Conservation (phyloP, 2,888 invertebrate genomes). For the Hyalella azteca region DNA sequence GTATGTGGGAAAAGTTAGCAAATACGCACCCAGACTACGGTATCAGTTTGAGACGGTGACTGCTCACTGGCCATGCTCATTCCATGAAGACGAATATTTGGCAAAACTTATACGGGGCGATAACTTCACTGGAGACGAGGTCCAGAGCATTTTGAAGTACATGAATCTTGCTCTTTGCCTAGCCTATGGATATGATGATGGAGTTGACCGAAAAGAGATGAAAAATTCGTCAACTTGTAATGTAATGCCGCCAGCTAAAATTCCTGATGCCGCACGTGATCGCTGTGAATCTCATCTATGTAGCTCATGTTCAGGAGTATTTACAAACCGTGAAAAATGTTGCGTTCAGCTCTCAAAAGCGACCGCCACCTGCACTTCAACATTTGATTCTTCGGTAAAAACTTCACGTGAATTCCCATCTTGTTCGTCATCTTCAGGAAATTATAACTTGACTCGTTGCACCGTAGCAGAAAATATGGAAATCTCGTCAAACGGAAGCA, state of each 20-base stretch:
- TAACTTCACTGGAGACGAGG: slow-evolving; percentile 41
- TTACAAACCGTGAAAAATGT: too few relatives aligned
- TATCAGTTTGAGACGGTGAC: slow-evolving; percentile 71
- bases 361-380: too few relatives aligned
- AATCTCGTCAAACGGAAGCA: not conserved
- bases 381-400: too few relatives aligned
- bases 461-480: too few relatives aligned
- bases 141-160: not conserved
- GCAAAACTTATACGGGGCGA: slow-evolving; percentile 70
- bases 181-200: not conserved
- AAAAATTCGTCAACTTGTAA: not conserved
- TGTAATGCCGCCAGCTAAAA: too few relatives aligned
- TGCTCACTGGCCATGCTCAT: slow-evolving; percentile 80
- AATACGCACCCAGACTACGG: slow-evolving; percentile 70
- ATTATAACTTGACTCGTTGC: too few relatives aligned
- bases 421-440: too few relatives aligned
- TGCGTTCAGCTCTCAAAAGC: too few relatives aligned
- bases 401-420: too few relatives aligned
- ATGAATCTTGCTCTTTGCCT: not conserved
- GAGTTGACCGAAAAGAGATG: not conserved
- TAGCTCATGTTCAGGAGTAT: too few relatives aligned
- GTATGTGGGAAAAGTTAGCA: slow-evolving; percentile 65
- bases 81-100: slow-evolving; percentile 78
- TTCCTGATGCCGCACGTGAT: too few relatives aligned
- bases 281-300: too few relatives aligned